These are phyloP conservation scores for Craterocephalus amniculus DNA, from an alignment of 2,797 vertebrate genomes.

Conservation along the genomic window DNA sequence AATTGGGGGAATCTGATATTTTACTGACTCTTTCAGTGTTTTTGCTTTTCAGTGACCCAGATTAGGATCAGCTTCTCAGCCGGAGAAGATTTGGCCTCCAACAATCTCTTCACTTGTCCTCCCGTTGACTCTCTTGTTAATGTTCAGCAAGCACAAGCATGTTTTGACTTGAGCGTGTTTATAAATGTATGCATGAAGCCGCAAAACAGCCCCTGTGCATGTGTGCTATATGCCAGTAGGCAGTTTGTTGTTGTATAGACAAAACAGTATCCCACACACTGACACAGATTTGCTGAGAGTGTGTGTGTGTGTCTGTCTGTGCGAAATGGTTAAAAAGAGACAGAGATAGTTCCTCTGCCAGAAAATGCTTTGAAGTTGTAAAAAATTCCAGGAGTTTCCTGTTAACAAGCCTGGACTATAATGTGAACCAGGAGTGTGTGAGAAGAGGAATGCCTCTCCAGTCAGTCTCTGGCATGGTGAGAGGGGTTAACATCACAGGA, in stretches of 20 bases:
- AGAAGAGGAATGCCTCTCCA: conserved; percentile 14
- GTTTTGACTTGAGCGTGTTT: conserved; percentile 16
- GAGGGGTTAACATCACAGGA: conserved; percentile 31
- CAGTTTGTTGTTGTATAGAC: not conserved
- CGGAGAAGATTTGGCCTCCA: not conserved
- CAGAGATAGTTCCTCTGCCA: conserved; percentile 23
- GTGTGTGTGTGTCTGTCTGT: not conserved
- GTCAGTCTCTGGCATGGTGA: conserved; percentile 50
- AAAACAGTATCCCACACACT: conserved; percentile 17
- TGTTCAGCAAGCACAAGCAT: not conserved
- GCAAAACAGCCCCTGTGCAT: not conserved
- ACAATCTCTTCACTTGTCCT: not conserved
- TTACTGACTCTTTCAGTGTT: not conserved
- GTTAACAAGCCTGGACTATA: conserved; percentile 71
- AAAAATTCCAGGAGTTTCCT: conserved; percentile 81
- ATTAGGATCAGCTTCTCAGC: not conserved
- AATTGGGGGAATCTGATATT: not conserved
- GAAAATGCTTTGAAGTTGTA: conserved; percentile 77
- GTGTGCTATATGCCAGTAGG: not conserved
- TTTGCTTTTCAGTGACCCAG: not conserved
- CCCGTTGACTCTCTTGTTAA: not conserved
- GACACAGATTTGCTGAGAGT: conserved; percentile 1
- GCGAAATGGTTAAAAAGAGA: conserved; percentile 6
- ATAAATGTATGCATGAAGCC: not conserved
- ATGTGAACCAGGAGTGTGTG: conserved; percentile 79